Conservation (phyloP, 2,113 vertebrate genomes). For the Coptodon rendalli region DNA sequence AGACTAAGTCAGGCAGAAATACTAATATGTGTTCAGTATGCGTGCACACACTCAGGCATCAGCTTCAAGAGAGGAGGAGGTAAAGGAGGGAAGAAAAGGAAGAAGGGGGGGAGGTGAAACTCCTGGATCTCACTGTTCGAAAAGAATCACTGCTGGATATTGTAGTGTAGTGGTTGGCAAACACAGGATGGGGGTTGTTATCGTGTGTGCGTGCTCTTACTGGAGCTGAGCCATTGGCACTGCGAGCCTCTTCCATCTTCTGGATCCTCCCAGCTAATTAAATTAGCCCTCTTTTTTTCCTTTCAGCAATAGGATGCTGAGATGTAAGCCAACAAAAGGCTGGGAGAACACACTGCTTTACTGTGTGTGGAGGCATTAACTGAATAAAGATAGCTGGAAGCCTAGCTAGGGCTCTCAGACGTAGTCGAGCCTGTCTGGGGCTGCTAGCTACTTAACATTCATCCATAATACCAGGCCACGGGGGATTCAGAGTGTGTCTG, state of each 20-base stretch:
- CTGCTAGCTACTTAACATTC: slow-evolving; percentile 57
- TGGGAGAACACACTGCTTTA: slow-evolving; percentile 24
- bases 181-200: slow-evolving; percentile 35
- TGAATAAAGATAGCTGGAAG: slow-evolving; percentile 40
- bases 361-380: slow-evolving; percentile 29
- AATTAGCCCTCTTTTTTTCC: slow-evolving; percentile 49
- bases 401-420: slow-evolving; percentile 1
- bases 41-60: slow-evolving; percentile 27
- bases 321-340: slow-evolving; percentile 47
- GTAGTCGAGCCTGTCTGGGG: slow-evolving; percentile 36
- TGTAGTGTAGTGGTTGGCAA: slow-evolving; percentile 51
- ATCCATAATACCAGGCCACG: slow-evolving; percentile 33
- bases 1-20: slow-evolving; percentile 27
- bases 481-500: slow-evolving; percentile 41
- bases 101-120: slow-evolving; percentile 38
- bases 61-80: slow-evolving; percentile 21
- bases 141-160: slow-evolving; percentile 58
- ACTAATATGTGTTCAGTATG: slow-evolving; percentile 61
- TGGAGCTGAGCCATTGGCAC: slow-evolving; percentile 53
- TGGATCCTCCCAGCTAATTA: slow-evolving; percentile 61
- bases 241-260: slow-evolving; percentile 42
- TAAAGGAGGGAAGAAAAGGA: slow-evolving; percentile 3
- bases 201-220: background rate
- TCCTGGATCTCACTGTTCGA: slow-evolving; percentile 37
- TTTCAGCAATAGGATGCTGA: slow-evolving; percentile 41